Conservation (phyloP, 2,888 invertebrate genomes). For the Strigamia transsilvanica region DNA sequence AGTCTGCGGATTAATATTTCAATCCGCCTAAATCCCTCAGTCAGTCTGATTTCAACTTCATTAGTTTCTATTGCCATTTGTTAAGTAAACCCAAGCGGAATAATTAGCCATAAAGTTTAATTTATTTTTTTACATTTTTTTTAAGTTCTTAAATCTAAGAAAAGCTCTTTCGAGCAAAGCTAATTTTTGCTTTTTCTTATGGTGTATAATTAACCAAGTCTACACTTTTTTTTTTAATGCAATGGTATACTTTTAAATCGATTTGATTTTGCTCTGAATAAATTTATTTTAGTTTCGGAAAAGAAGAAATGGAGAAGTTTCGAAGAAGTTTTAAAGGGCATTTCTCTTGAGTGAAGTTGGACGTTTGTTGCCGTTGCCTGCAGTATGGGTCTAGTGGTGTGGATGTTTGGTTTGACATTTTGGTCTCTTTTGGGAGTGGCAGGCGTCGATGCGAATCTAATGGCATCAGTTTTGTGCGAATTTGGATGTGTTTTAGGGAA, state of each 20-base stretch:
- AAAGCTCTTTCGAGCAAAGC: not conserved
- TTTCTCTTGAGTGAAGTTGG: slow-evolving; percentile 37
- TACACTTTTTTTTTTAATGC: not conserved
- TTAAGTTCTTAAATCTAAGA: not conserved
- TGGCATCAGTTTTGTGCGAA: slow-evolving; percentile 40
- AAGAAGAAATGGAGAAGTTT: slow-evolving; percentile 21
- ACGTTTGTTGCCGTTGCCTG: slow-evolving; percentile 3
- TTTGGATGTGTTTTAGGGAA: slow-evolving; percentile 45
- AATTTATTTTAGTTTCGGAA: not conserved
- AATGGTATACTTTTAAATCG: slow-evolving; percentile 7
- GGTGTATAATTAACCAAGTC: not conserved
- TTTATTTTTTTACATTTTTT: slow-evolving; percentile 27
- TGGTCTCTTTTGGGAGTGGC: slow-evolving; percentile 42
- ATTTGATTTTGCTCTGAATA: not conserved
- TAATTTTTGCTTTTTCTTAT: not conserved
- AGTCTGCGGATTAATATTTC: slow-evolving; percentile 27
- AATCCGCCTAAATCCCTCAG: slow-evolving; percentile 45
- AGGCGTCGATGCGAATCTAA: slow-evolving; percentile 48
- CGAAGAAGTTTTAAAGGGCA: not conserved
- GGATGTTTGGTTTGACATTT: slow-evolving; percentile 33
- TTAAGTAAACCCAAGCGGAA: slow-evolving; percentile 22
- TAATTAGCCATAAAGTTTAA: slow-evolving; percentile 44
- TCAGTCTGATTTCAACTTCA: slow-evolving; percentile 34
- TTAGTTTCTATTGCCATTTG: slow-evolving; percentile 27
- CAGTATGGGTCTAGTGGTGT: not conserved